A percentile compares a stretch with the other conserved stretches of the same genome.
Conservation (phyloP, 1,140 invertebrate species). For the Bombus terrestris region DNA sequence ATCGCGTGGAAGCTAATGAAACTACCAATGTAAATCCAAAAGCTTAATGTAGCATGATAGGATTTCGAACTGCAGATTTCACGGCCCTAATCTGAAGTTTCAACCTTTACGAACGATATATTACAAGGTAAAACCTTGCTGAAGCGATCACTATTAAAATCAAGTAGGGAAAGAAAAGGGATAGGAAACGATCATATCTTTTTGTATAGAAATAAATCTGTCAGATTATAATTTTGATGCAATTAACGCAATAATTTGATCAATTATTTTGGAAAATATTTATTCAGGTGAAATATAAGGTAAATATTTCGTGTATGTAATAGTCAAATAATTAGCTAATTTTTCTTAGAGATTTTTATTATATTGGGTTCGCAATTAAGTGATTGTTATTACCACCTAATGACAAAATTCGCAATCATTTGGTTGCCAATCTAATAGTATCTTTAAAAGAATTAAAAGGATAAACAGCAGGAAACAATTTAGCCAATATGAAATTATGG, state of each 20-base stretch:
- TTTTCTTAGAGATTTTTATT: too few species aligned
- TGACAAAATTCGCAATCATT: too few species aligned
- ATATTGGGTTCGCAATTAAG: background rate
- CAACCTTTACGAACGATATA: background rate
- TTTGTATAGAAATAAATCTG: background rate
- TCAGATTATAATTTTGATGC: background rate
- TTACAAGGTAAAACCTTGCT: background rate
- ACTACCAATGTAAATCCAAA: conserved; percentile 23
- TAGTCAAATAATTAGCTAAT: too few species aligned
- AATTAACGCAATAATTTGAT: background rate
- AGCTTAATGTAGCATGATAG: background rate
- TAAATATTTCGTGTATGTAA: too few species aligned
- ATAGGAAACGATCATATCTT: background rate
- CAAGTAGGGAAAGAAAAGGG: background rate
- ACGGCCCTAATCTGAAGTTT: background rate
- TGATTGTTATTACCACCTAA: too few species aligned
- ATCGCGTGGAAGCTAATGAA: conserved; percentile 13
- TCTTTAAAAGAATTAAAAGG: background rate
- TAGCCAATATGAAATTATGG: background rate
- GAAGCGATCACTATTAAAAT: background rate
- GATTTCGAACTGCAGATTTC: background rate
- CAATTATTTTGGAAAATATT: background rate
- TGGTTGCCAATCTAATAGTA: background rate
- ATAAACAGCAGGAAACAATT: background rate
- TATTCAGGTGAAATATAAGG: background rate